Conservation (phyloP, 1,140 invertebrate species). For the Trachymyrmex cornetzi region DNA sequence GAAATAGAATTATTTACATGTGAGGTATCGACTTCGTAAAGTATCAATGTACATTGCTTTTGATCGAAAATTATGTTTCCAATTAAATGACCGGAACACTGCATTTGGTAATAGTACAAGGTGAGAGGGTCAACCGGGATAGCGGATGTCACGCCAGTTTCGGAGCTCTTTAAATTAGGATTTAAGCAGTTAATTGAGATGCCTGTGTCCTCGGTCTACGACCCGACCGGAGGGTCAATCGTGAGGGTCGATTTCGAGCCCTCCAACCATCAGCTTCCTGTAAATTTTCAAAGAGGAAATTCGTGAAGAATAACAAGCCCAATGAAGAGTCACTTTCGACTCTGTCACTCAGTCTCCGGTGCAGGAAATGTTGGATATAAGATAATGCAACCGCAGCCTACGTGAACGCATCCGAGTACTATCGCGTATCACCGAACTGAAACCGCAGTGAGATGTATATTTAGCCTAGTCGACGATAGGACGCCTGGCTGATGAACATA, state of each 20-base stretch:
- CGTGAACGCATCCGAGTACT: slow-evolving; percentile 60
- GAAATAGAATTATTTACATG: slow-evolving; percentile 1
- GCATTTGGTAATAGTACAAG: not conserved
- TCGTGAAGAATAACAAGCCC: not conserved
- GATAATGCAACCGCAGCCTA: slow-evolving; percentile 67
- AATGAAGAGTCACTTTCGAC: slow-evolving; percentile 21
- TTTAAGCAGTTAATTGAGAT: slow-evolving; percentile 39
- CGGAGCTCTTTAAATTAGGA: slow-evolving; percentile 46
- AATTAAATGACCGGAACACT: not conserved
- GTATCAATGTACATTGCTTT: not conserved
- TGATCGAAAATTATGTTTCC: not conserved
- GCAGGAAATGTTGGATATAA: slow-evolving; percentile 61
- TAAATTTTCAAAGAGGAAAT: slow-evolving; percentile 7
- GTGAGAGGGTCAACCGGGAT: not conserved
- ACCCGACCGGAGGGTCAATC: slow-evolving; percentile 24
- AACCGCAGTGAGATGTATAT: slow-evolving; percentile 58
- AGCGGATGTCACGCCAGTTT: slow-evolving; percentile 38
- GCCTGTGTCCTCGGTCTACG: slow-evolving; percentile 26
- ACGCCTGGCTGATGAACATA: slow-evolving; percentile 16
- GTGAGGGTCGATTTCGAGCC: slow-evolving; percentile 13
- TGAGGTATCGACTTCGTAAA: not conserved
- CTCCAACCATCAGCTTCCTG: slow-evolving; percentile 6
- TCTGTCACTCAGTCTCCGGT: not conserved
- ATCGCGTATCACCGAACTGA: slow-evolving; percentile 68
- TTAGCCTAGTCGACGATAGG: slow-evolving; percentile 42